These are phyloP conservation scores for Thryonomys swinderianus DNA, from an alignment of 2,113 vertebrate species.

Conservation along the genomic window DNA sequence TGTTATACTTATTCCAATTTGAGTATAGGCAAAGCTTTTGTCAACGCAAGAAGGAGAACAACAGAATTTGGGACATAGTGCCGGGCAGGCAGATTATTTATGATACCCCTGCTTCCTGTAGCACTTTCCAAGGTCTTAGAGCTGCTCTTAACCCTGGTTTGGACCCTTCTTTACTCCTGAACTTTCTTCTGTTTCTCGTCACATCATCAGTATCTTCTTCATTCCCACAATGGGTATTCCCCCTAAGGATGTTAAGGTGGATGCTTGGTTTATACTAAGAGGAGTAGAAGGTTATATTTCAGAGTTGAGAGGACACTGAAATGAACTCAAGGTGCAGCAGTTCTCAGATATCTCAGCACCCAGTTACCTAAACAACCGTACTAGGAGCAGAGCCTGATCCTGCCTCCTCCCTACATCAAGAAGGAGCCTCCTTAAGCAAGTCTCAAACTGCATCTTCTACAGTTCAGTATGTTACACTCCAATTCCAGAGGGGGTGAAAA, in stretches of 20 bases:
- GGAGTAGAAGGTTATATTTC: background rate
- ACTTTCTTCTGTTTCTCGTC: background rate
- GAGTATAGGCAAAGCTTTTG: background rate
- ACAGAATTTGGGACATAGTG: background rate
- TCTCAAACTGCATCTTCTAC: background rate
- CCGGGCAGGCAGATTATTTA: background rate
- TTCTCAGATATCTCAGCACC: background rate
- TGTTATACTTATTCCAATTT: background rate
- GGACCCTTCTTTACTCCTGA: background rate
- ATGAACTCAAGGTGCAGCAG: background rate
- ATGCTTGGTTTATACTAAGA: background rate
- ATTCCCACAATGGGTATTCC: background rate
- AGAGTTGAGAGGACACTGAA: background rate
- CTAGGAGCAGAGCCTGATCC: background rate
- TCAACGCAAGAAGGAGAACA: background rate
- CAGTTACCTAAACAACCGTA: background rate
- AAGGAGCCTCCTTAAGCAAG: background rate
- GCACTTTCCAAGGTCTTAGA: background rate
- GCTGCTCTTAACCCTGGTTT: background rate
- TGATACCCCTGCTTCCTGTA: background rate
- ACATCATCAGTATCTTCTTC: background rate
- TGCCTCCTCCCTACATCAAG: background rate
- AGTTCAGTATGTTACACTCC: background rate
- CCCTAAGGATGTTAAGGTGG: background rate
- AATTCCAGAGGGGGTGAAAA: background rate